phyloP scores from a whole-genome alignment of 1,140 invertebrate species.

The Eumaeus atala region DNA sequence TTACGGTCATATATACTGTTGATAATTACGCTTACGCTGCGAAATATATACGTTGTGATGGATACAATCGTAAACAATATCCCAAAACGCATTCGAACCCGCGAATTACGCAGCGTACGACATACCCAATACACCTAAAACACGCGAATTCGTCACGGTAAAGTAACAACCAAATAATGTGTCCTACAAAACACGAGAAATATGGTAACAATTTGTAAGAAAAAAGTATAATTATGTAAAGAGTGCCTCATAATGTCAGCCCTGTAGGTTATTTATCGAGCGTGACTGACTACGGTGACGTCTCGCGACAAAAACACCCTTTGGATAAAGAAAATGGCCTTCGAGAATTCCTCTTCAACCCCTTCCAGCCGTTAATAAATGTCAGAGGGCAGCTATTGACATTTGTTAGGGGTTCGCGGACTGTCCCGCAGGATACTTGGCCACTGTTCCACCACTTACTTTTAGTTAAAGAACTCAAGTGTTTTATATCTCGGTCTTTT shows the following conservation, averaged over 20 bases:
- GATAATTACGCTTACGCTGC: too few species aligned
- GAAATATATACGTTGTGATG: too few species aligned
- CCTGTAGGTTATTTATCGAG: conserved; percentile 9
- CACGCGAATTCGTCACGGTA: neutral
- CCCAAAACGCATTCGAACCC: neutral
- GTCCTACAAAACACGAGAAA: neutral
- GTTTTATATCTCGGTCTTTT: too few species aligned
- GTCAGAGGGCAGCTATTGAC: conserved; percentile 28
- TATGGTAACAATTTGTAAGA: neutral
- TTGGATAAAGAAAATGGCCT: conserved; percentile 32
- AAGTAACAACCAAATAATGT: neutral
- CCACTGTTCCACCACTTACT: neutral
- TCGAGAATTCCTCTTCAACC: conserved; percentile 35
- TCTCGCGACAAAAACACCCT: conserved; percentile 33
- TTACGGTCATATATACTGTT: too few species aligned
- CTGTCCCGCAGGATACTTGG: neutral
- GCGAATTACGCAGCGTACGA: neutral
- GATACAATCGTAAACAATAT: too few species aligned
- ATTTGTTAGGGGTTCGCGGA: conserved; percentile 21
- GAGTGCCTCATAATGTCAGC: conserved; percentile 5
- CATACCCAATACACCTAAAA: neutral
- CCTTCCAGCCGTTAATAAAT: conserved; percentile 55
- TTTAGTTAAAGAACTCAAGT: too few species aligned
- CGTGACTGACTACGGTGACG: conserved; percentile 24
- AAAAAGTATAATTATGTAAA: conserved; percentile 6